Conservation (phyloP, 2,888 invertebrate genomes). For the Drosophila tanythrix region DNA sequence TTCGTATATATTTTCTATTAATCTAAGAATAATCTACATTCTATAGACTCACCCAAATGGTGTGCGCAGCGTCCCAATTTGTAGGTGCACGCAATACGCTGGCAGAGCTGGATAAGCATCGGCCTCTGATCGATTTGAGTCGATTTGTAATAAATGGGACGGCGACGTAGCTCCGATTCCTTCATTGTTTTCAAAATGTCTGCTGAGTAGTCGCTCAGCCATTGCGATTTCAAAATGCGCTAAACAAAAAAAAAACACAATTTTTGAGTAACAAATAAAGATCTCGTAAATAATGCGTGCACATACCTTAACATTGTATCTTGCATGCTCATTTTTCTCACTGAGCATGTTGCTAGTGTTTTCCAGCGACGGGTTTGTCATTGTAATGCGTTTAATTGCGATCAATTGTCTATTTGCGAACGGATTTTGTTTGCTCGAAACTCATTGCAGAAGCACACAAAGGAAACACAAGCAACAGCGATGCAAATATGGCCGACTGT, state of each 20-base stretch:
- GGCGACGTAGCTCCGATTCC: constrained; percentile 80
- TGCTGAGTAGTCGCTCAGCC: constrained; percentile 80
- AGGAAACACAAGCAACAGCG: not conserved
- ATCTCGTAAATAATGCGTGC: not conserved
- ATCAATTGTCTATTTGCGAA: not conserved
- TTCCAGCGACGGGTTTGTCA: constrained; percentile 22
- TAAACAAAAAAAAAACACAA: constrained; percentile 27
- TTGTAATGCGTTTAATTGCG: constrained; percentile 2
- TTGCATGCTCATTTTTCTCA: constrained; percentile 31
- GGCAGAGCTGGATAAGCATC: constrained; percentile 71
- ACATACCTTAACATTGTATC: constrained; percentile 39
- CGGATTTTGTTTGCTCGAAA: not conserved
- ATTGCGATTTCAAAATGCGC: constrained; percentile 66
- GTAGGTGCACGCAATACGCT: constrained; percentile 60
- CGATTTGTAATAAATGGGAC: constrained; percentile 69
- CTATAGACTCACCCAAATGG: constrained; percentile 78
- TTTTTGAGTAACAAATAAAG: not conserved
- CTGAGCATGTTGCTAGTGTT: constrained; percentile 29
- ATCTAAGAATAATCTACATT: not conserved
- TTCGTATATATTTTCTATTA: not conserved
- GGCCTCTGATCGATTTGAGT: constrained; percentile 71
- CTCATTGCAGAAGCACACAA: constrained; percentile 10
- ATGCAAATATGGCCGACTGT: constrained; percentile 44
- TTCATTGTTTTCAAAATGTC: constrained; percentile 81
- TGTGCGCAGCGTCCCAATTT: constrained; percentile 75